These are phyloP conservation scores for Rhinolophus ferrumequinum DNA, from an alignment of 2,113 vertebrate genomes.

Conservation along the genomic window DNA sequence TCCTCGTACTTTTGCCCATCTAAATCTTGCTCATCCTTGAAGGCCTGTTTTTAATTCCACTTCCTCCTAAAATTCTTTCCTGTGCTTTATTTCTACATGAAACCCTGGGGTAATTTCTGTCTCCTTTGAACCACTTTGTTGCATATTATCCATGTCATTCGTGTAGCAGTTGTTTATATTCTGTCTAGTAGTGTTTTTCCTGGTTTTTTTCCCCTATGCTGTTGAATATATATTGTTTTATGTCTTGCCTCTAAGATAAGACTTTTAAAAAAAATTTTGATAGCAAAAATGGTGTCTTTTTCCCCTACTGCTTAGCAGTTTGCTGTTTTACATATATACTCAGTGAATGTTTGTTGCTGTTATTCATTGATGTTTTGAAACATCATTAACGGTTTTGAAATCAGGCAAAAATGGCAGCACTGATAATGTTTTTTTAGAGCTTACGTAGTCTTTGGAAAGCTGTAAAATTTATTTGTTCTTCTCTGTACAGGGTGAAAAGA, in stretches of 20 bases:
- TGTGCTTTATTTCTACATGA: neutral
- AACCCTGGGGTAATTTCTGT: neutral
- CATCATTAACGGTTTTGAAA: neutral
- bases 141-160: neutral
- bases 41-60: neutral
- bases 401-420: neutral
- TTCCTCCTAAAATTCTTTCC: neutral
- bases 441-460: neutral
- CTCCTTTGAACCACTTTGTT: neutral
- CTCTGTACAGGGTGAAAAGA: constrained; percentile 92
- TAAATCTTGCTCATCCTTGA: neutral
- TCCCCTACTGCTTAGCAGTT: neutral
- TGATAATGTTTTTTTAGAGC: neutral
- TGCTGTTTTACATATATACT: neutral
- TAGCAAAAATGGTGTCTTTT: neutral
- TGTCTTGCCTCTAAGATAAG: neutral
- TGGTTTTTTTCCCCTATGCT: neutral
- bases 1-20: neutral
- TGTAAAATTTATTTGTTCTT: neutral
- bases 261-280: neutral
- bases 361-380: constrained; percentile 32
- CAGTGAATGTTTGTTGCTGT: neutral
- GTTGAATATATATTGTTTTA: neutral
- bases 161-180: neutral
- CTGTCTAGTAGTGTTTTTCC: neutral